Evolutionary conservation across 2,797 vertebrate species (phyloP).

Genomic region (Caiman crocodilus): DNA sequence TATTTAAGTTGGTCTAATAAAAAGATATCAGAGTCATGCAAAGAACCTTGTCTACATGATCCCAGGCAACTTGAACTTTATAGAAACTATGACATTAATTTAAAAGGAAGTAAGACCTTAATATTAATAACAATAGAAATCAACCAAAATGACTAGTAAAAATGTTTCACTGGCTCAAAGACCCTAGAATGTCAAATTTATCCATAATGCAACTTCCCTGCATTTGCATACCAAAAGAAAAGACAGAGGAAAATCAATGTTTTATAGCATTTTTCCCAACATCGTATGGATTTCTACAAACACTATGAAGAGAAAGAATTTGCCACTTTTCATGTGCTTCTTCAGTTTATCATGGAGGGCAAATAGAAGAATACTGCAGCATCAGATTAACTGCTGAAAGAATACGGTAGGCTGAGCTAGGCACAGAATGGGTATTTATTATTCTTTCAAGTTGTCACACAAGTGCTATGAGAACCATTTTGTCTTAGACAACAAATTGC

Average conservation of each 20-base stretch:
- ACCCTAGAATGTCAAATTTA: not conserved
- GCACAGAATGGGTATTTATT: not conserved
- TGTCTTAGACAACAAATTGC: not conserved
- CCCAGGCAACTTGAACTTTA: not conserved
- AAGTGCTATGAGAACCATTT: not conserved
- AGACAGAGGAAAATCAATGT: not conserved
- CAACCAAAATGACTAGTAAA: not conserved
- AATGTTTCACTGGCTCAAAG: not conserved
- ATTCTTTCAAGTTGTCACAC: not conserved
- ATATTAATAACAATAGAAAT: not conserved
- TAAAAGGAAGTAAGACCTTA: not conserved
- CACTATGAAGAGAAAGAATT: not conserved
- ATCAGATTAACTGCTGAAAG: not conserved
- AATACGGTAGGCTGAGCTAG: accelerated
- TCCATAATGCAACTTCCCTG: not conserved
- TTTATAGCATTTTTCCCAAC: not conserved
- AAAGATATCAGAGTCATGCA: no score
- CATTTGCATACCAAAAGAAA: not conserved
- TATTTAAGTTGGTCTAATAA: no score
- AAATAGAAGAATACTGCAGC: not conserved
- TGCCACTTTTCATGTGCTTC: not conserved
- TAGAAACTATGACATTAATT: not conserved
- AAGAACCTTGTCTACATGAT: no score
- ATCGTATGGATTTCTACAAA: not conserved
- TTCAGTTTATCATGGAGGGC: not conserved